These are phyloP conservation scores for Ceyx melanurus DNA, from an alignment of 2,113 vertebrate species.

Conservation along the genomic window DNA sequence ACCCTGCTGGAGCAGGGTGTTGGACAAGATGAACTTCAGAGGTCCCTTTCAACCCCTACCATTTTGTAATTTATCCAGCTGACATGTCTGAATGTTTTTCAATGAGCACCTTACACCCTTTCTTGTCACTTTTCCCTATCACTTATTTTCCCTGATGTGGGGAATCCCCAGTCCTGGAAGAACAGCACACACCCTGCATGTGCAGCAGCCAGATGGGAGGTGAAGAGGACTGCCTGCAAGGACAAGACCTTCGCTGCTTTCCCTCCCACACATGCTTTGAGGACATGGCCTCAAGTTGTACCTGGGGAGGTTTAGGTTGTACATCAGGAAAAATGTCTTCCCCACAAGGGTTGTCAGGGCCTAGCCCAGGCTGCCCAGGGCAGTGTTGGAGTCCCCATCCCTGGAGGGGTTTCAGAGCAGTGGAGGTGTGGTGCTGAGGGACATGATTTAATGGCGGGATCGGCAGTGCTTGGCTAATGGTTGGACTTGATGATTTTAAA, in stretches of 20 bases:
- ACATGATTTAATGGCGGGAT: not conserved
- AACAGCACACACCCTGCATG: rapidly evolving
- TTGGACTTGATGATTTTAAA: not conserved
- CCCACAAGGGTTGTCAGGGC: not conserved
- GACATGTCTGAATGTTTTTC: not conserved
- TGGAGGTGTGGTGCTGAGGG: not conserved
- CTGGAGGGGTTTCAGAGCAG: not conserved
- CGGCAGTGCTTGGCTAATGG: not conserved
- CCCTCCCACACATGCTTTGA: rapidly evolving
- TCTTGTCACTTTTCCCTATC: not conserved
- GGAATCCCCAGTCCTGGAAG: not conserved
- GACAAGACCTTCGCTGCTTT: not conserved
- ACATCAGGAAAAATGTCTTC: not conserved
- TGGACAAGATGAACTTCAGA: not conserved
- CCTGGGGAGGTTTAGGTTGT: not conserved
- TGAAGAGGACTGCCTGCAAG: rapidly evolving
- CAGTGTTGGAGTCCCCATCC: not conserved
- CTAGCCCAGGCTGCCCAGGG: not conserved
- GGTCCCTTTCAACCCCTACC: not conserved
- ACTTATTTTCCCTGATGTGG: not conserved
- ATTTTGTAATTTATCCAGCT: not conserved
- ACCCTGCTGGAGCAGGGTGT: not conserved
- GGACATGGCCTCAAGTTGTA: not conserved
- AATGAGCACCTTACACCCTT: not conserved
- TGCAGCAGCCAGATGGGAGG: not conserved